A percentile compares a stretch with the other conserved stretches of the same genome.
Evolutionary conservation across 2,888 invertebrate species (phyloP).

Genomic region (Drosophila kuntzei): DNA sequence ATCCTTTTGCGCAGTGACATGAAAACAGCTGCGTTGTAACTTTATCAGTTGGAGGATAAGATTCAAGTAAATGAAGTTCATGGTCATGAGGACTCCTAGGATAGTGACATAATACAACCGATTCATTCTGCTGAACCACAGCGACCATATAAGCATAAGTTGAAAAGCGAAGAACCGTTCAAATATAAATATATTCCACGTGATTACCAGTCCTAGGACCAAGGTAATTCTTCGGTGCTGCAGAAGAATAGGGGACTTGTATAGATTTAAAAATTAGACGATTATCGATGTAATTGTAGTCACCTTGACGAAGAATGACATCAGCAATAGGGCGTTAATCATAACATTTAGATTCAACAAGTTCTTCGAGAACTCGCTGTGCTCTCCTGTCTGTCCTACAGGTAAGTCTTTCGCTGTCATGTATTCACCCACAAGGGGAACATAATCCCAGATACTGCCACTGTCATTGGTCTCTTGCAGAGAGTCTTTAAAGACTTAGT

Average conservation of each 20-base stretch:
- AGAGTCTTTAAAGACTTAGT: not conserved
- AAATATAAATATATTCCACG: constrained; percentile 42
- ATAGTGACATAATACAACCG: not conserved
- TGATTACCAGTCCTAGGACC: constrained; percentile 10
- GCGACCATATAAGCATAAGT: constrained; percentile 13
- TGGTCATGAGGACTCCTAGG: not conserved
- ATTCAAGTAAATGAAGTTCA: constrained; percentile 5
- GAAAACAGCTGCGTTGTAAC: constrained; percentile 6
- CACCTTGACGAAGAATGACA: constrained; percentile 24
- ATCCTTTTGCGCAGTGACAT: not conserved
- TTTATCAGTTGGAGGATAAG: constrained; percentile 22
- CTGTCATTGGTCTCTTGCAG: too few species aligned
- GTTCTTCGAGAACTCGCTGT: not conserved
- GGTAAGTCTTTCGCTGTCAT: not conserved
- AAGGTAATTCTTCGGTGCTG: not conserved
- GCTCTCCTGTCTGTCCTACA: not conserved
- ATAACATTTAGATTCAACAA: not conserved
- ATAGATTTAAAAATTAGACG: fast-evolving
- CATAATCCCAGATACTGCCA: not conserved
- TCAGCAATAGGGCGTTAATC: constrained; percentile 11
- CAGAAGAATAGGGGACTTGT: not conserved
- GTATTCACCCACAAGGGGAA: constrained; percentile 3
- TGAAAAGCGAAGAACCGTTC: constrained; percentile 6
- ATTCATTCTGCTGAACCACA: constrained; percentile 7
- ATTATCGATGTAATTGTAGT: not conserved